These are phyloP conservation scores for Epinotia demarniana DNA, from an alignment of 2,888 invertebrate species.

Conservation along the genomic window DNA sequence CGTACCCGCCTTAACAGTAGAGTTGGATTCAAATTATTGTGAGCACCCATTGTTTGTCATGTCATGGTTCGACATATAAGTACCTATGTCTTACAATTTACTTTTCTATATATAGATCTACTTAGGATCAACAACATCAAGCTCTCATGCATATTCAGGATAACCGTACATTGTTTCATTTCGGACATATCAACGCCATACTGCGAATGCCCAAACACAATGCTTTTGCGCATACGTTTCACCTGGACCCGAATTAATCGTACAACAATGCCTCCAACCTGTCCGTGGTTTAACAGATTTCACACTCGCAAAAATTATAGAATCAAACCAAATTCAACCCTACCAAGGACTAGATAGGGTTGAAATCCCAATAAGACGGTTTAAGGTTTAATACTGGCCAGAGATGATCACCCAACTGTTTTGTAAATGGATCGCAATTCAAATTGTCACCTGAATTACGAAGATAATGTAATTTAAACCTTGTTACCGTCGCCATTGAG, in stretches of 20 bases:
- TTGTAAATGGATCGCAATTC: constrained; percentile 73
- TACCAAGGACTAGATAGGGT: constrained; percentile 48
- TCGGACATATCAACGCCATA: constrained; percentile 39
- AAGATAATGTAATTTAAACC: constrained; percentile 49
- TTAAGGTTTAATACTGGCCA: constrained; percentile 57
- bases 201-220: constrained; percentile 41
- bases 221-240: constrained; percentile 30
- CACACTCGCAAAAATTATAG: constrained; percentile 57
- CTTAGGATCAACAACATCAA: constrained; percentile 10
- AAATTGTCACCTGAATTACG: constrained; percentile 72
- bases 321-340: constrained; percentile 41
- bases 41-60: too few species aligned
- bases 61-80: too few species aligned
- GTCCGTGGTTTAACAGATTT: constrained; percentile 71
- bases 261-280: constrained; percentile 64
- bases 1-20: too few species aligned
- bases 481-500: constrained; percentile 40
- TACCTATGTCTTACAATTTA: not conserved
- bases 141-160: constrained; percentile 27
- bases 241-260: constrained; percentile 38
- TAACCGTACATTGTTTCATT: constrained; percentile 32
- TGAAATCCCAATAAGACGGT: constrained; percentile 48
- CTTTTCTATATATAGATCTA: not conserved
- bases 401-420: constrained; percentile 69
- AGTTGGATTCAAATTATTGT: too few species aligned